These are phyloP conservation scores for Epizoanthus ramosus DNA, from an alignment of 92 coral and sea anemone species.

Conservation along the genomic window DNA sequence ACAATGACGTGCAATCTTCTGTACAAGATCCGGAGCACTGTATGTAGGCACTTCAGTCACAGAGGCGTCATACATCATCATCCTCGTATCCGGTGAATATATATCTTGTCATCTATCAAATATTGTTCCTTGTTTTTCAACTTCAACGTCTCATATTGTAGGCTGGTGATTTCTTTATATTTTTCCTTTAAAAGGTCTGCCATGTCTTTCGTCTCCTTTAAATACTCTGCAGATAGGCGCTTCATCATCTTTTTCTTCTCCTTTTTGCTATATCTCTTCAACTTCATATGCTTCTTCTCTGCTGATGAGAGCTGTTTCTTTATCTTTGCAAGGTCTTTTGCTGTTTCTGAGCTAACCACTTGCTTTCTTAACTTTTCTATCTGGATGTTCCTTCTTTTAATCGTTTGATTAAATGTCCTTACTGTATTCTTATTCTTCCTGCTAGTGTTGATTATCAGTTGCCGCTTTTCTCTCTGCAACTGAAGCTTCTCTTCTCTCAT, in stretches of 20 bases:
- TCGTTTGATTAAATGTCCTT: neutral
- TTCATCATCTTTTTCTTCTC: neutral
- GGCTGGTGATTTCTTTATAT: neutral
- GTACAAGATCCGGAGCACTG: too few relatives aligned
- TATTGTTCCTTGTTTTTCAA: neutral
- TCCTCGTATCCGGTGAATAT: too few relatives aligned
- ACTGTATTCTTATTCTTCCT: neutral
- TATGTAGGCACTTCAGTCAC: too few relatives aligned
- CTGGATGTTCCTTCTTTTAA: neutral
- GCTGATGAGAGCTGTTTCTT: neutral
- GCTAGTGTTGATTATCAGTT: neutral
- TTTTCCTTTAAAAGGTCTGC: neutral
- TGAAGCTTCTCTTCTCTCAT: conserved; percentile 3
- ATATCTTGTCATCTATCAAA: neutral
- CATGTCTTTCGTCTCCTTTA: neutral
- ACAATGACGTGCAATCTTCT: conserved; percentile 3
- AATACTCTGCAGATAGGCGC: neutral
- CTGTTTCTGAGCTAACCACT: neutral
- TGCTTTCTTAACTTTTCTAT: neutral
- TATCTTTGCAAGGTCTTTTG: neutral
- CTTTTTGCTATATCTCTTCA: neutral
- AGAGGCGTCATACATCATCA: too few relatives aligned
- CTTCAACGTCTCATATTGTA: conserved; percentile 3
- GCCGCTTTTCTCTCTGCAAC: conserved; percentile 1
- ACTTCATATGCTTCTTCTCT: neutral